A percentile compares a stretch with the other conserved stretches of the same genome.
Conservation (phyloP, 2,888 invertebrate genomes). For the Dasysyrphus albostriatus region DNA sequence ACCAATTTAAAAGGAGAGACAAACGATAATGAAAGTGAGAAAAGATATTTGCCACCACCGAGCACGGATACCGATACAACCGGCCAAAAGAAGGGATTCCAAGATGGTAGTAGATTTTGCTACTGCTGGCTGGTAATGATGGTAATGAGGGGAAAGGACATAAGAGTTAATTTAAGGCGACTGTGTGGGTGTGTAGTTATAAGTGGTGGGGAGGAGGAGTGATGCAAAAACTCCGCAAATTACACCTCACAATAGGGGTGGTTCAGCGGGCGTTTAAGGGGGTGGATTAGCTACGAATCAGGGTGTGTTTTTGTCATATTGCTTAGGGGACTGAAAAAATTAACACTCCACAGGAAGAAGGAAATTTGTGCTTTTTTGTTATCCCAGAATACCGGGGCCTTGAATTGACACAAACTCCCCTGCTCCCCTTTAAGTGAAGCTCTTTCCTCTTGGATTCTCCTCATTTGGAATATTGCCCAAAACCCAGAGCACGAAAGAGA, state of each 20-base stretch:
- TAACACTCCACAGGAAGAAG: conserved; percentile 6
- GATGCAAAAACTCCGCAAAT: conserved; percentile 23
- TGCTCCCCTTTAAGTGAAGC: neutral
- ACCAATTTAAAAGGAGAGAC: conserved; percentile 22
- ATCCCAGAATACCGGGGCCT: conserved; percentile 1
- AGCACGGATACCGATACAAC: too few species aligned
- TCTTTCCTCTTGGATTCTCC: conserved; percentile 30
- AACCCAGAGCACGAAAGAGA: conserved; percentile 56
- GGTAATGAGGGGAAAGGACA: neutral
- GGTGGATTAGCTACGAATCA: conserved; percentile 55
- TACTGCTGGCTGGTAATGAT: neutral
- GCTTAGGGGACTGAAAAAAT: conserved; percentile 11
- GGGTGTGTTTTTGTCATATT: conserved; percentile 58
- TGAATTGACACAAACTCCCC: conserved; percentile 41
- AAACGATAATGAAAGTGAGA: conserved; percentile 47
- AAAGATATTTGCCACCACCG: neutral
- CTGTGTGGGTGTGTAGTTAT: conserved; percentile 33
- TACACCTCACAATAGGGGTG: conserved; percentile 37
- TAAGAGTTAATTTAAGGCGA: conserved; percentile 14
- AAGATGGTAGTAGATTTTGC: conserved; percentile 7
- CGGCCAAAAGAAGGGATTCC: conserved; percentile 26
- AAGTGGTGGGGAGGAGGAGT: conserved; percentile 38
- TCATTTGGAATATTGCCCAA: conserved; percentile 33
- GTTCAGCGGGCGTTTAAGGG: conserved; percentile 41
- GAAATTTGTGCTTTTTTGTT: neutral